These are phyloP conservation scores for Microcaecilia unicolor DNA, from an alignment of 2,797 vertebrate species.

Conservation along the genomic window DNA sequence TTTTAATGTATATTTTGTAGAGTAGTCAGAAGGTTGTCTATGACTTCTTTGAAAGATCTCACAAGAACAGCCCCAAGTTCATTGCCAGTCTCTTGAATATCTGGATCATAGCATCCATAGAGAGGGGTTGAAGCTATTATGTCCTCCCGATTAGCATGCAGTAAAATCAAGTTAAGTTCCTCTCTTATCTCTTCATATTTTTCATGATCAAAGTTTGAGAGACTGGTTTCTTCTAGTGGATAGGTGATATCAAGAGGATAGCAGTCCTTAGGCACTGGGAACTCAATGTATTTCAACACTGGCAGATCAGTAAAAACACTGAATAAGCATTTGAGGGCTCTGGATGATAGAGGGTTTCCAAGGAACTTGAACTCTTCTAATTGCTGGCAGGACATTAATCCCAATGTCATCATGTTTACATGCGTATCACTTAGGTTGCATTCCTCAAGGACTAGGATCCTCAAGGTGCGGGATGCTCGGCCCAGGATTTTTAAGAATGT, in stretches of 20 bases:
- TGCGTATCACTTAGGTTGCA: slow-evolving; percentile 73
- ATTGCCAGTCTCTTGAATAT: slow-evolving; percentile 80
- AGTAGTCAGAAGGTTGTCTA: slow-evolving; percentile 65
- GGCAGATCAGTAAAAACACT: slow-evolving; percentile 59
- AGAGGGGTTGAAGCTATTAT: slow-evolving; percentile 74
- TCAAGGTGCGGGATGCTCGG: slow-evolving; percentile 62
- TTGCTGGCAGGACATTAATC: slow-evolving; percentile 58
- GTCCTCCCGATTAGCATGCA: slow-evolving; percentile 57
- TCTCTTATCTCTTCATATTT: slow-evolving; percentile 59
- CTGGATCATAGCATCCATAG: slow-evolving; percentile 77
- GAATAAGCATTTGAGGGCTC: slow-evolving; percentile 64
- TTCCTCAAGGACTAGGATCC: slow-evolving; percentile 73
- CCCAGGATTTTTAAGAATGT: slow-evolving; percentile 74
- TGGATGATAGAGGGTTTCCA: slow-evolving; percentile 79
- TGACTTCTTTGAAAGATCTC: slow-evolving; percentile 68
- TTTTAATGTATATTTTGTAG: slow-evolving; percentile 38
- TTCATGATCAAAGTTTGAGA: slow-evolving; percentile 63
- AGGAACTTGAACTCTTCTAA: slow-evolving; percentile 77
- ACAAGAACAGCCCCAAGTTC: slow-evolving; percentile 80
- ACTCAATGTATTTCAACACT: slow-evolving; percentile 65
- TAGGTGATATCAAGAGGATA: slow-evolving; percentile 69
- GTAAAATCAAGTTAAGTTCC: slow-evolving; percentile 64
- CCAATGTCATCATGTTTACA: slow-evolving; percentile 51
- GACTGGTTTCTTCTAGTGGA: slow-evolving; percentile 68
- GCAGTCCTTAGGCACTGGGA: slow-evolving; percentile 85